phyloP scores from a whole-genome alignment of 2,888 invertebrate genomes.

The Leptinotarsa haldemani region DNA sequence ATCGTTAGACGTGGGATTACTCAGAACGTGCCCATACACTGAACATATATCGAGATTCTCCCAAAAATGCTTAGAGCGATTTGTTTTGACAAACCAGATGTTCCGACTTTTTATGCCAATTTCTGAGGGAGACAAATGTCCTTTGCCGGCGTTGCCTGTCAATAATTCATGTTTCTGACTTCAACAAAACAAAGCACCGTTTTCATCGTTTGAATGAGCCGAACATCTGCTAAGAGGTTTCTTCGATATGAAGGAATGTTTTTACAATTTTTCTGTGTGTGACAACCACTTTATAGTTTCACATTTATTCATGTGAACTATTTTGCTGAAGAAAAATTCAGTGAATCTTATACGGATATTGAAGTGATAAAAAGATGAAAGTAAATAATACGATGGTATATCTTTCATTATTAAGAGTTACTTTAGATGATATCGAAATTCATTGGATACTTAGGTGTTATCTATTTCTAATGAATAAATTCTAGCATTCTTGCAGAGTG shows the following conservation, averaged over 20 bases:
- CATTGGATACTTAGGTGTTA: no score
- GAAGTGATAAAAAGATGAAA: no score
- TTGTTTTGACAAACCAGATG: conserved; percentile 42
- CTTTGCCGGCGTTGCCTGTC: conserved; percentile 30
- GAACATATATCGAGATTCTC: conserved; percentile 17
- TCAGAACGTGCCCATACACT: conserved; percentile 18
- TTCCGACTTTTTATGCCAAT: conserved; percentile 33
- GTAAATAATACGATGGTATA: no score
- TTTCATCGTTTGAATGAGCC: conserved; percentile 33
- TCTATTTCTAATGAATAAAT: no score
- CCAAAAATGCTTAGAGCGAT: conserved; percentile 20
- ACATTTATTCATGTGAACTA: no score
- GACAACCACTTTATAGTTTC: not conserved
- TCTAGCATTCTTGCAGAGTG: no score
- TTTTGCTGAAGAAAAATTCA: no score
- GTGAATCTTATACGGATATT: no score
- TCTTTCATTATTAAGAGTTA: no score
- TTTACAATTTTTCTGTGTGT: not conserved
- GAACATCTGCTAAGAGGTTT: conserved; percentile 36
- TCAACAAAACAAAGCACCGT: conserved; percentile 29
- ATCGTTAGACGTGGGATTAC: conserved; percentile 22
- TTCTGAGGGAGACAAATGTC: conserved; percentile 35
- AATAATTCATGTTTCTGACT: conserved; percentile 39
- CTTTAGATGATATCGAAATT: no score
- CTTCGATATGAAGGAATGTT: conserved; percentile 11